These are phyloP conservation scores for Dexiosoma caninum DNA, from an alignment of 2,888 invertebrate species.

Conservation along the genomic window DNA sequence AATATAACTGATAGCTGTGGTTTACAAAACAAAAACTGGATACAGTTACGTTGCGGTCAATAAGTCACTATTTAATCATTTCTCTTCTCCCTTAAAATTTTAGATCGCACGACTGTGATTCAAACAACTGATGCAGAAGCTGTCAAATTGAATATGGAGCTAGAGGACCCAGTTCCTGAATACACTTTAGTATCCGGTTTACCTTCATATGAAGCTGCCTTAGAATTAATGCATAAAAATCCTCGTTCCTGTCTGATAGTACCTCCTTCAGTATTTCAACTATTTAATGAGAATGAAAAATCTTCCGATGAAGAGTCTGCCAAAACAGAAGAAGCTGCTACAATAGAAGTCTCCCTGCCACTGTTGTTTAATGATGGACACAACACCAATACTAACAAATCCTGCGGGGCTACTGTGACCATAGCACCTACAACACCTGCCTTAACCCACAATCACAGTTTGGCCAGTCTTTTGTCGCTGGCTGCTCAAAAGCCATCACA, in stretches of 20 bases:
- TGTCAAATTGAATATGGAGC: slow-evolving; percentile 73
- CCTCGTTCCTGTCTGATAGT: slow-evolving; percentile 74
- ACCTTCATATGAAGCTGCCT: slow-evolving; percentile 82
- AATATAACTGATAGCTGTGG: slow-evolving; percentile 1
- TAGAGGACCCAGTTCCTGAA: slow-evolving; percentile 81
- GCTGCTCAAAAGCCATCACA: slow-evolving; percentile 19
- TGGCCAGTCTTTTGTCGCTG: slow-evolving; percentile 38
- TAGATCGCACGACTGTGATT: slow-evolving; percentile 67
- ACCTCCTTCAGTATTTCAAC: slow-evolving; percentile 74
- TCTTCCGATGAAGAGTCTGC: slow-evolving; percentile 49
- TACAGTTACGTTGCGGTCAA: background rate
- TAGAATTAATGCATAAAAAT: slow-evolving; percentile 80
- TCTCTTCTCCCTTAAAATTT: slow-evolving; percentile 47
- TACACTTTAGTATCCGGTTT: slow-evolving; percentile 83
- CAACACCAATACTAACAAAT: slow-evolving; percentile 50
- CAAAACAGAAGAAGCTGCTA: slow-evolving; percentile 36
- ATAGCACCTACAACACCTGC: slow-evolving; percentile 4
- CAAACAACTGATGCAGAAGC: slow-evolving; percentile 72
- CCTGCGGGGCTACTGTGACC: slow-evolving; percentile 52
- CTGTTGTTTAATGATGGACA: slow-evolving; percentile 46
- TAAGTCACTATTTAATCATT: background rate
- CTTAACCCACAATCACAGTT: slow-evolving; percentile 42
- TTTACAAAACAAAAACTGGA: background rate
- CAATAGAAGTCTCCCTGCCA: slow-evolving; percentile 48
- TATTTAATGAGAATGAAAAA: slow-evolving; percentile 72